Base-by-base conservation (phyloP, 2,113 vertebrate genomes). In the Sander lucioperca region DNA sequence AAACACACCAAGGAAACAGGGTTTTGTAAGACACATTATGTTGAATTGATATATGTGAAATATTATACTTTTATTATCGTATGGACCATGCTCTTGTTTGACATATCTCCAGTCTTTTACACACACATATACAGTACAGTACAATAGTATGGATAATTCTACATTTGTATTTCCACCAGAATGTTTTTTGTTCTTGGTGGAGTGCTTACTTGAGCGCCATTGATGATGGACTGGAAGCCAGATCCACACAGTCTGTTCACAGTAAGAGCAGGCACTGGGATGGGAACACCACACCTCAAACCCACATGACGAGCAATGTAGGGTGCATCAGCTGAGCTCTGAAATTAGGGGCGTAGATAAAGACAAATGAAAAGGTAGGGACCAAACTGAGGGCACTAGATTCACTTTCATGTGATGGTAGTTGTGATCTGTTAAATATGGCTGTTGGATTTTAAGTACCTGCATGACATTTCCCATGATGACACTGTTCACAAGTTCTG, bases 231-330 rank as follows among this genome's bases (percentile, higher is more conserved):
- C 77, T 99, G 98, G 94, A 99, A 99, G 30, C 98, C 98, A 62
- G 98, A 99, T 47, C 98, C 98, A 85, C 98, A 99, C 25, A 99
- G 96, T 5, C 98, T 96, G 86, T 99, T 99, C 51, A 99, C 84
- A 1, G 97, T 97, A 82, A 99, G 94, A 54, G 97, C 97, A 2
- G 97, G 97, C 5, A 91, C 94, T 2, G 96, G 92, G 58, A 96
- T 36, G 0, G 97, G 98, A 30, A 99, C 88, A 0, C 97, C 97
- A 48, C 96, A 93, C 13, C 97, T 96, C 64, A 99, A 86, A 25
- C 98, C 97, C 25, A 99, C 96, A 0, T 99, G 98, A 25, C 98
- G 96, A 0, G 98, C 96, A 16, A 98, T 94, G 71, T 98, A 99
- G 1, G 90, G 23, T 0, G 96, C 96, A 78, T 99, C 96, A 0